Evolutionary conservation across 1,140 invertebrate species (phyloP).

Genomic region (Diploscapter pachys): DNA sequence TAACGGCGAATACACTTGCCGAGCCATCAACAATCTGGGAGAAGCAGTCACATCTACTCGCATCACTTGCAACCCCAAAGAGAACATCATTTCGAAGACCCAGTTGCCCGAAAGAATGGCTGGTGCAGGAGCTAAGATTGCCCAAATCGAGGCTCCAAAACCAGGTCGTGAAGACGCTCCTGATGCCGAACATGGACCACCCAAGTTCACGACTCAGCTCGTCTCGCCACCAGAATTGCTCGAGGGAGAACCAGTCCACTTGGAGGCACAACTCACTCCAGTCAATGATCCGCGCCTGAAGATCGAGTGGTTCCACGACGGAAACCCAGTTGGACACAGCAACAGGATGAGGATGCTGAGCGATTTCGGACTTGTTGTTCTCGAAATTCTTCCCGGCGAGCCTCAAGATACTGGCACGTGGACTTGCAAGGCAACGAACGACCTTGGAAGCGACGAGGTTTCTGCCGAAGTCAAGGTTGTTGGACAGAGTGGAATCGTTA

Average conservation of each 20-base stretch:
- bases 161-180: conserved; percentile 67
- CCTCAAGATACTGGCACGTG: conserved; percentile 85
- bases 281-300: conserved; percentile 84
- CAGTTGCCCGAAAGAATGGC: conserved; percentile 88
- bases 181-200: conserved; percentile 73
- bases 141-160: conserved; percentile 75
- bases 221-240: conserved; percentile 66
- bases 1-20: conserved; percentile 87
- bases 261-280: conserved; percentile 83
- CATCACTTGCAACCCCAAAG: conserved; percentile 82
- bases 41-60: conserved; percentile 86
- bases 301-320: conserved; percentile 95
- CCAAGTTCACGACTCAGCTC: conserved; percentile 84
- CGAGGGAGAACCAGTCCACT: conserved; percentile 85
- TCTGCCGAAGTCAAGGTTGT: conserved; percentile 77
- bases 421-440: conserved; percentile 81
- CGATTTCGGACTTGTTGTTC: conserved; percentile 91
- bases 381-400: conserved; percentile 90
- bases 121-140: conserved; percentile 83
- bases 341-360: conserved; percentile 83
- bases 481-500: conserved; percentile 79
- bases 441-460: conserved; percentile 84
- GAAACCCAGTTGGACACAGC: conserved; percentile 72
- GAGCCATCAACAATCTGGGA: conserved; percentile 71
- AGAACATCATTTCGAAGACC: conserved; percentile 83